Evolutionary conservation across 1,140 invertebrate genomes (phyloP), one percentile per base, ranked within the genome.

Genomic region (Bombus polaris): DNA sequence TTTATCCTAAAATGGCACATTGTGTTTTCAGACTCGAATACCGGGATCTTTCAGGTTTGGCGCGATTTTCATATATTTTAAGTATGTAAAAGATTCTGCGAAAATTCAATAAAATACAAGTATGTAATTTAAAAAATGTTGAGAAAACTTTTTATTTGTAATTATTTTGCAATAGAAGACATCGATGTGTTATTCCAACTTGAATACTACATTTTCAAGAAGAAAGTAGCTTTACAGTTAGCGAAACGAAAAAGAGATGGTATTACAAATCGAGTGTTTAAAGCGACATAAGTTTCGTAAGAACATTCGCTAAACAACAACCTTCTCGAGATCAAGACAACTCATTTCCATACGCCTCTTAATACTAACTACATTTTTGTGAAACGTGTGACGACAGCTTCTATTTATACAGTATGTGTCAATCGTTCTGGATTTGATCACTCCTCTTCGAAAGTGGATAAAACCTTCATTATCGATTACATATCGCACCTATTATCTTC

Each of bases 391-490:
- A 93, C 91, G 92, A 90, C 90, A 92, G 89, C 83, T 42, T 91
- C 92, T 93, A 93, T 93, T 93, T 93, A 93, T 93, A 93, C n/a
- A 79, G 59, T 42, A 85, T 87, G 86, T 87, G 73, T 79, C 76
- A 84, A 88, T 71, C 86, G 82, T 75, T 70, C 39, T 35, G 42
- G 72, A 79, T 77, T 71, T 57, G 74, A 82, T 85, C 71, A 47
- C 25, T 13, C 25, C 66, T 59, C 42, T 66, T n/a, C 22, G 28
- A 47, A 65, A 62, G 9, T 65, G 4, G 1, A 66, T 70, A 8
- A 35, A 53, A 59, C 25, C 22, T 25, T 72, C 13, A n/a, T 3
- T 28, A 53, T 15, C 15, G n/a, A 35, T 18, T n/a, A 6, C 1
- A 32, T 47, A 37, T 35, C 8, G 2, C 32, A 18, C 2, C 6